A percentile compares a stretch with the other conserved stretches of the same genome.
phyloP scores from a whole-genome alignment of 2,888 invertebrate species.

The Eupithecia insigniata region DNA sequence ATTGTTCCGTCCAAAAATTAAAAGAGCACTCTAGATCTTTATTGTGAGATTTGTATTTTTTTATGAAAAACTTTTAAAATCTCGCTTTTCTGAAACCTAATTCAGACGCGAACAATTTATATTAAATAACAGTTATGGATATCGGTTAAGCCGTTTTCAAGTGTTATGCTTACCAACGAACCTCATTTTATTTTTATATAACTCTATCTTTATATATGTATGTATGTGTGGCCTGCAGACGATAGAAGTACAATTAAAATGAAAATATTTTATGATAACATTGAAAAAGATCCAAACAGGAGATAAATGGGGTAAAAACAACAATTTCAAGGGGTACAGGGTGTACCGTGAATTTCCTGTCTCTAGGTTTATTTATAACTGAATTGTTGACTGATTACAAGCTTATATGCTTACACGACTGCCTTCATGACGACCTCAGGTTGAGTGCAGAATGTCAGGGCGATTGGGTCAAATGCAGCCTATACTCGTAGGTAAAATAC shows the following conservation, averaged over 20 bases:
- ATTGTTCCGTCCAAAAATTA: too few relatives aligned
- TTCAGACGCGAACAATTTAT: background rate
- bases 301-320: slow-evolving; percentile 21
- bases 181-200: background rate
- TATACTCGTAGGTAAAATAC: background rate
- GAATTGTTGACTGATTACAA: slow-evolving; percentile 37
- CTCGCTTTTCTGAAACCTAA: background rate
- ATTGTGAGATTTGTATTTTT: too few relatives aligned
- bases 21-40: too few relatives aligned
- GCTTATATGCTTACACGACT: slow-evolving; percentile 58
- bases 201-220: too few relatives aligned
- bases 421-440: slow-evolving; percentile 70
- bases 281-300: background rate
- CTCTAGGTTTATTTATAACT: slow-evolving; percentile 22
- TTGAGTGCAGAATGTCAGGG: slow-evolving; percentile 72
- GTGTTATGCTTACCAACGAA: background rate
- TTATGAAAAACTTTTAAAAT: too few relatives aligned
- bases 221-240: too few relatives aligned
- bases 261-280: background rate
- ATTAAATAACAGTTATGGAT: background rate
- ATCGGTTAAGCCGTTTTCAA: background rate
- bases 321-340: slow-evolving; percentile 37
- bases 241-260: background rate
- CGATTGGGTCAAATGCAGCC: slow-evolving; percentile 55
- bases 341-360: slow-evolving; percentile 37